phyloP scores from a whole-genome alignment of 1,140 invertebrate species.

The Drosophila orena region DNA sequence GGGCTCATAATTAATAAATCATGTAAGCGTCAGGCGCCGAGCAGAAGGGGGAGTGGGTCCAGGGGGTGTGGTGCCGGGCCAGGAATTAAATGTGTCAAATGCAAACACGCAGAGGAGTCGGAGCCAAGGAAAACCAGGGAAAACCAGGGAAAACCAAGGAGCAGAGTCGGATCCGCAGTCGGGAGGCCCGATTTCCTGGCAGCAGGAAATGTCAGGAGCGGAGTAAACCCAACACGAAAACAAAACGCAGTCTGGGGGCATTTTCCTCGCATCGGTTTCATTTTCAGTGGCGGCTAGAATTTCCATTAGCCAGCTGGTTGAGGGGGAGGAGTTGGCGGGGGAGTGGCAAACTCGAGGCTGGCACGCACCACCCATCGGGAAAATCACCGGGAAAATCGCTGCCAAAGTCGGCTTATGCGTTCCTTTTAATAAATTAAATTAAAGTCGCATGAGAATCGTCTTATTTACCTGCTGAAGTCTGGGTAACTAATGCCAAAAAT shows the following conservation, averaged over 20 bases:
- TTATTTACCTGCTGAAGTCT: conserved; percentile 64
- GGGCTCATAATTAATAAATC: conserved; percentile 75
- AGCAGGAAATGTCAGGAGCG: conserved; percentile 80
- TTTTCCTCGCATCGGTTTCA: conserved; percentile 47
- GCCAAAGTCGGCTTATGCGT: conserved; percentile 26
- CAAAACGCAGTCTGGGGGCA: conserved; percentile 70
- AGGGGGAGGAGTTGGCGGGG: conserved; percentile 24
- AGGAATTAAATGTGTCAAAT: conserved; percentile 80
- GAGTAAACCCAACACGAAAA: conserved; percentile 75
- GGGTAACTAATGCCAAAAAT: conserved; percentile 59
- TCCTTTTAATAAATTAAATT: conserved; percentile 80
- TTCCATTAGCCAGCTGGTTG: conserved; percentile 43
- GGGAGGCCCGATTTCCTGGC: conserved; percentile 26
- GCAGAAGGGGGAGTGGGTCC: conserved; percentile 1
- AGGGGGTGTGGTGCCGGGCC: conserved; percentile 6
- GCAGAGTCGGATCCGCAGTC: conserved; percentile 29
- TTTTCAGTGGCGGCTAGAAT: conserved; percentile 60
- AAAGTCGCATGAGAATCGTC: conserved; percentile 76
- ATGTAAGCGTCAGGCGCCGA: conserved; percentile 71
- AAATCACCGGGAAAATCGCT: conserved; percentile 43
- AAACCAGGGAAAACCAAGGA: conserved; percentile 14
- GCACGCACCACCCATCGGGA: conserved; percentile 62
- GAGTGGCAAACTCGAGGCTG: conserved; percentile 52
- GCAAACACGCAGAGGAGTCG: conserved; percentile 70
- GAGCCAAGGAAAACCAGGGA: conserved; percentile 15